These are phyloP conservation scores for Drosophila pallidifrons DNA, from an alignment of 1,140 invertebrate genomes.

Conservation along the genomic window DNA sequence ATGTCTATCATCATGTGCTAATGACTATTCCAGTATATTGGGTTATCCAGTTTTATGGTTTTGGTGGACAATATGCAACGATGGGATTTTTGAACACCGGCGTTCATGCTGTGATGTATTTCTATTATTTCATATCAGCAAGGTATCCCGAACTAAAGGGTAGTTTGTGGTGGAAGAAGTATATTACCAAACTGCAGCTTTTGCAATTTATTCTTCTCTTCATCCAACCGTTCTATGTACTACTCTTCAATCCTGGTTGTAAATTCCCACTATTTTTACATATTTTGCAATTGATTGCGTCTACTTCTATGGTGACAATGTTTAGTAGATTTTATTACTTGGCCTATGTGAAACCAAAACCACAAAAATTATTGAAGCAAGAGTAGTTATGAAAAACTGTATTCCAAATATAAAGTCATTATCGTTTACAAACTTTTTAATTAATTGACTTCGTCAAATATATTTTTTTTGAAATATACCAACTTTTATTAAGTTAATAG, in stretches of 20 bases:
- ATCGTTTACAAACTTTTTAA: no score
- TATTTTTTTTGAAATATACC: no score
- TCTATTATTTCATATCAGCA: conserved; percentile 90
- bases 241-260: conserved; percentile 88
- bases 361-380: conserved; percentile 12
- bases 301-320: conserved; percentile 88
- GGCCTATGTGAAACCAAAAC: conserved; percentile 35
- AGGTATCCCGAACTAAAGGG: conserved; percentile 88
- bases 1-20: conserved; percentile 93
- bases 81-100: conserved; percentile 91
- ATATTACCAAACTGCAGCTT: conserved; percentile 90
- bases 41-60: conserved; percentile 10
- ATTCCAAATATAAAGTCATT: no score
- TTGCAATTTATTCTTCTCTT: conserved; percentile 90
- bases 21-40: conserved; percentile 14
- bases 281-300: conserved; percentile 85
- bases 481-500: no score
- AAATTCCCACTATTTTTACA: conserved; percentile 88
- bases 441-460: no score
- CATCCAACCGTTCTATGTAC: conserved; percentile 87
- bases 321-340: conserved; percentile 92
- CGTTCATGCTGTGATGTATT: conserved; percentile 92
- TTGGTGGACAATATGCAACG: conserved; percentile 89
- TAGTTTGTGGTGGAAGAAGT: conserved; percentile 86
- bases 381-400: neutral